phyloP scores from a whole-genome alignment of 2,888 invertebrate genomes.

The Auanema freiburgensis region DNA sequence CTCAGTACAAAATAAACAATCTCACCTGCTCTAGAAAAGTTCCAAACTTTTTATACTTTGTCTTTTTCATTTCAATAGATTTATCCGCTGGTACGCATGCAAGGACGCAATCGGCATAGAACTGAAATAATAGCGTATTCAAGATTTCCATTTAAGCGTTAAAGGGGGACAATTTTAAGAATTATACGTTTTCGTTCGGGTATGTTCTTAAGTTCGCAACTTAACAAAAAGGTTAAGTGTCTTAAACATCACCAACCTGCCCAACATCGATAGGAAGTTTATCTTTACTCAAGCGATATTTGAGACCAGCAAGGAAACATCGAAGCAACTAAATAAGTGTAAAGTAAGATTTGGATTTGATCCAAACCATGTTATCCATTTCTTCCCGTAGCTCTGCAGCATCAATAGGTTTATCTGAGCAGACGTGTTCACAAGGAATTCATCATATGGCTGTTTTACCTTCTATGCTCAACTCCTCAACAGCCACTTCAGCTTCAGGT shows the following conservation, averaged over 20 bases:
- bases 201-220: no score
- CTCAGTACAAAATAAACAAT: not conserved
- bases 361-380: not conserved
- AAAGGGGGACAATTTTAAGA: no score
- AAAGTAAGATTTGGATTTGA: not conserved
- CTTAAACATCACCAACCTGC: slow-evolving; percentile 37
- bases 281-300: slow-evolving; percentile 41
- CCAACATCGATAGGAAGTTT: slow-evolving; percentile 57
- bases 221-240: no score
- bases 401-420: no score
- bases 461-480: slow-evolving; percentile 6
- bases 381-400: not conserved
- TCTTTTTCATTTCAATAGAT: slow-evolving; percentile 59
- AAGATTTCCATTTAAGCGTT: slow-evolving; percentile 1
- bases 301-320: slow-evolving; percentile 54
- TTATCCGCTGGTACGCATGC: slow-evolving; percentile 47
- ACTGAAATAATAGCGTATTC: slow-evolving; percentile 18
- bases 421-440: no score
- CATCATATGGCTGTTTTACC: no score
- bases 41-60: slow-evolving; percentile 59
- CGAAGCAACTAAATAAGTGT: slow-evolving; percentile 35
- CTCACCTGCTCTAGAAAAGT: slow-evolving; percentile 49
- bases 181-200: no score
- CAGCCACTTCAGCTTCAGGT: not conserved
- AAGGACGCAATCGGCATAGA: slow-evolving; percentile 37